Evolutionary conservation across 2,888 invertebrate genomes (phyloP).

Genomic region (Vandiemenella viatica): DNA sequence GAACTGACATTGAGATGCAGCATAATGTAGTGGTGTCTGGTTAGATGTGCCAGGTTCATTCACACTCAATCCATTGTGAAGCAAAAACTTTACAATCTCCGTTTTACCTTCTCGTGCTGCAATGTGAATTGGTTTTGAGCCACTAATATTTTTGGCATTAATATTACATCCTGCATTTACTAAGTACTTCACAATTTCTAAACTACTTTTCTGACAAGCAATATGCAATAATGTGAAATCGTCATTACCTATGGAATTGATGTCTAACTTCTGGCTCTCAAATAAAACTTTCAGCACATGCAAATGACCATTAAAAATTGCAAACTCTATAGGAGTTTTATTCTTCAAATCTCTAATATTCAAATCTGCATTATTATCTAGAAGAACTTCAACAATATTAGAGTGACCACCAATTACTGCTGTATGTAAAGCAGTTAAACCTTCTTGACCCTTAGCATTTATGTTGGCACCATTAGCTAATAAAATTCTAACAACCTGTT

Average conservation of each 20-base stretch:
- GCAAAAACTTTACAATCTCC: background rate
- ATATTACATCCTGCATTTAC: no score
- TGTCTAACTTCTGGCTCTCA: slow-evolving; percentile 10
- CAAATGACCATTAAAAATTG: no score
- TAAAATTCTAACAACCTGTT: no score
- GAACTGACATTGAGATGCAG: background rate
- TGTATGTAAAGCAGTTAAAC: no score
- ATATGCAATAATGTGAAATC: slow-evolving; percentile 1
- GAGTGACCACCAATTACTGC: no score
- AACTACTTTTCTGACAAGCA: no score
- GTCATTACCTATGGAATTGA: slow-evolving; percentile 8
- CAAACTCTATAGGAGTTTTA: slow-evolving; percentile 18
- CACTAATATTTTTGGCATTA: background rate
- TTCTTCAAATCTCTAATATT: slow-evolving; percentile 1
- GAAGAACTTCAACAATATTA: background rate
- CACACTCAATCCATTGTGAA: background rate
- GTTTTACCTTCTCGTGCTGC: slow-evolving; percentile 1
- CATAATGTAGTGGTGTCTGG: slow-evolving; percentile 1
- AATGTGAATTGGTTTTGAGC: no score
- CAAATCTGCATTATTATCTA: slow-evolving; percentile 6
- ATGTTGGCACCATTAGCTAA: no score
- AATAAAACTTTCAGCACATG: slow-evolving; percentile 16
- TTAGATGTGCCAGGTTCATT: background rate
- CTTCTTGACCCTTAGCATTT: no score
- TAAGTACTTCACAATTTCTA: no score